Base-by-base conservation (phyloP, 2,113 vertebrate genomes). In the Ochotona princeps region DNA sequence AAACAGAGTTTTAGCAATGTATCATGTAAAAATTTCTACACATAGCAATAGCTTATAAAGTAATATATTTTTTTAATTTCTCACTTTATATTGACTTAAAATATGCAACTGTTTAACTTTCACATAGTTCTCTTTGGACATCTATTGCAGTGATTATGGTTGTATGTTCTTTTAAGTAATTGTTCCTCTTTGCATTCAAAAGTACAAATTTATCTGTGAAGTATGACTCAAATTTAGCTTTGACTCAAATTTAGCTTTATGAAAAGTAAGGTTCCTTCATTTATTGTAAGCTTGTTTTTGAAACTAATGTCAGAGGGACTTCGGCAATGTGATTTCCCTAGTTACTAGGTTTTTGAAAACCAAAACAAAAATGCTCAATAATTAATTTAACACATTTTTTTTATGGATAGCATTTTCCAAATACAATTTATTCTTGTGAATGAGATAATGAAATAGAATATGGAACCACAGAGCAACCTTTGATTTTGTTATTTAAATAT, bases 71-170 rank as follows among this genome's bases (percentile, higher is more conserved):
- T 25, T 23, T 47, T 25, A 54, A 15, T 23, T 15, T 66, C 2
- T 80, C 67, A 72, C 5, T 54, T 60, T 51, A 69, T 74, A 49
- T 25, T 9, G 2, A 57, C 44, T 61, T 14, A 47, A 65, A 90
- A 60, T 32, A 28, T 35, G 25, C 6, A 44, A 65, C 66, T 25
- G 2, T 3, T 10, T 60, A 60, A 38, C 1, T 69, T 79, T 28
- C 28, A 10, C 1, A 10, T n/a, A 9, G 0, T 10, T 20, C 38
- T 72, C 0, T 74, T n/a, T n/a, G 3, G 1, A 6, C 25, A 79
- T 66, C 30, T 30, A n/a, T n/a, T n/a, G n/a, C n/a, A n/a, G n/a
- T n/a, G n/a, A n/a, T n/a, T n/a, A n/a, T n/a, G n/a, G n/a, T 44
- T 44, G 38, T 44, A 44, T 44, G 38, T 44, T 6, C 38, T 44